phyloP scores from a whole-genome alignment of 2,797 vertebrate species.

The Etheostoma perlongum region DNA sequence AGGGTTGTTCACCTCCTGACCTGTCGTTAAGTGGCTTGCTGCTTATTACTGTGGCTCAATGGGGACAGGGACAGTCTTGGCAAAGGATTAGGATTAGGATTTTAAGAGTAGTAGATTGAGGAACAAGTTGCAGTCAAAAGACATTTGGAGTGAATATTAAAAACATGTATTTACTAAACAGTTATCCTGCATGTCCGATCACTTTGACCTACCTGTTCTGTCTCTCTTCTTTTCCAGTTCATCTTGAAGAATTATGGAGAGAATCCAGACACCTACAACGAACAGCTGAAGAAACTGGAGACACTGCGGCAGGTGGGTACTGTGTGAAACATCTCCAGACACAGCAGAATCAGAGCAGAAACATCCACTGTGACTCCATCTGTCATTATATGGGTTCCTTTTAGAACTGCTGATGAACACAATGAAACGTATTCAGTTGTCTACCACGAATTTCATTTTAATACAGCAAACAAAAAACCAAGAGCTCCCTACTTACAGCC shows the following conservation, averaged over 20 bases:
- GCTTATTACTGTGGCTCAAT: constrained; percentile 26
- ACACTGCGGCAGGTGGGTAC: constrained; percentile 90
- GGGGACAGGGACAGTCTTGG: constrained; percentile 3
- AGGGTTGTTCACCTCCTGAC: constrained; percentile 31
- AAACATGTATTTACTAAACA: not conserved
- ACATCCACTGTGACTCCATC: not conserved
- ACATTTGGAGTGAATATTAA: not conserved
- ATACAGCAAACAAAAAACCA: not conserved
- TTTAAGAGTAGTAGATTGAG: constrained; percentile 2
- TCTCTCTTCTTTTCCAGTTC: constrained; percentile 82
- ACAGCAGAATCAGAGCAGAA: not conserved
- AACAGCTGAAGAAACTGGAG: constrained; percentile 96
- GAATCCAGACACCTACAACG: constrained; percentile 96
- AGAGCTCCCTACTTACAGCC: not conserved
- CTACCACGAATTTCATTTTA: not conserved
- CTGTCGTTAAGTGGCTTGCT: constrained; percentile 30
- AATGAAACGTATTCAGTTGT: not conserved
- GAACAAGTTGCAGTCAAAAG: not conserved
- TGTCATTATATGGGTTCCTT: not conserved
- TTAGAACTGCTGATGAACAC: not conserved
- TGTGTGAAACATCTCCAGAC: not conserved
- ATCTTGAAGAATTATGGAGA: constrained; percentile 97
- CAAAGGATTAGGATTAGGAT: constrained; percentile 30
- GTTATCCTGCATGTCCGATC: not conserved
- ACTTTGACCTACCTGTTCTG: not conserved